A percentile compares a stretch with the other conserved stretches of the same genome.
Evolutionary conservation across 64 coral and sea anemone species (phyloP).

Genomic region (Hydrozoanthus tunicans): DNA sequence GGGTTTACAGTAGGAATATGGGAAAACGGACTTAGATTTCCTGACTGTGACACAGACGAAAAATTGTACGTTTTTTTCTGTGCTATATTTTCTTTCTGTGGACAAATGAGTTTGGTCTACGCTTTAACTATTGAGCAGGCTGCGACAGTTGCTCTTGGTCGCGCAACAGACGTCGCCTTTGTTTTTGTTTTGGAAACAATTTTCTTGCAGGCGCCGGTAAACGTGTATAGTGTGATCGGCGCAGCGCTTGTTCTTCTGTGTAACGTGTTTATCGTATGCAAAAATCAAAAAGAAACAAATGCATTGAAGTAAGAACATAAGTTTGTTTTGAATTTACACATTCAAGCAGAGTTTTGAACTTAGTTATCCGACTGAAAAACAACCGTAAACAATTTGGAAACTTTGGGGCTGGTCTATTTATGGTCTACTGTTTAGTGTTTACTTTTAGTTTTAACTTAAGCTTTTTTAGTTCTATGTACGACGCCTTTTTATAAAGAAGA

Average conservation of each 20-base stretch:
- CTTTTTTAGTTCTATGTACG: too few relatives aligned
- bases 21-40: conserved; percentile 6
- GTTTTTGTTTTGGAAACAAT: conserved; percentile 3
- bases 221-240: not conserved
- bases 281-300: not conserved
- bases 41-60: not conserved
- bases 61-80: not conserved
- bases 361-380: too few relatives aligned
- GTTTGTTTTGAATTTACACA: too few relatives aligned
- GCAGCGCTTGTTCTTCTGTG: not conserved
- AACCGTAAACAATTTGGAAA: too few relatives aligned
- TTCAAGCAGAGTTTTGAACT: too few relatives aligned
- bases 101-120: not conserved
- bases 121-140: not conserved
- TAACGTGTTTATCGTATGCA: not conserved
- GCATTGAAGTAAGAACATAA: too few relatives aligned
- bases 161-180: not conserved
- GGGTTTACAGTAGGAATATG: not conserved
- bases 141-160: not conserved
- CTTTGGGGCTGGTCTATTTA: too few relatives aligned
- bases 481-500: too few relatives aligned
- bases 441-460: too few relatives aligned
- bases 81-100: not conserved
- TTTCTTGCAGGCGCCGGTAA: not conserved
- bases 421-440: too few relatives aligned